Percentiles rank a stretch among this genome's conserved stretches.
These are phyloP conservation scores for Tarsius wallacei DNA, from an alignment of 2,797 vertebrate species.

Conservation along the genomic window DNA sequence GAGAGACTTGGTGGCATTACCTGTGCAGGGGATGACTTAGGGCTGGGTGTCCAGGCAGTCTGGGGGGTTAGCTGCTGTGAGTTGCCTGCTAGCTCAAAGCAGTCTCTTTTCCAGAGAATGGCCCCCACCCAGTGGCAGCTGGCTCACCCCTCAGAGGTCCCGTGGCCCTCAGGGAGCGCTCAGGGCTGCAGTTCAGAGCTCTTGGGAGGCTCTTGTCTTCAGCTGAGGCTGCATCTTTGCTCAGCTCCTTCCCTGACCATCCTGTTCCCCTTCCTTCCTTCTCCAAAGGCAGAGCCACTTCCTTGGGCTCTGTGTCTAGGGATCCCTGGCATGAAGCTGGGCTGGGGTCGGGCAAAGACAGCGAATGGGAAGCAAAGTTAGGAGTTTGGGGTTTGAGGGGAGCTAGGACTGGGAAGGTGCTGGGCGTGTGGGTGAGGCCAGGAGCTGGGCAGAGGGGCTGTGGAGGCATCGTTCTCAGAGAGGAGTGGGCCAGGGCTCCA, in stretches of 20 bases:
- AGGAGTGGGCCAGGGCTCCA: fast-evolving
- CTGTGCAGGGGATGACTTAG: no score
- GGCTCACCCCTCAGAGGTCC: not conserved
- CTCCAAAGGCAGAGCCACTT: no score
- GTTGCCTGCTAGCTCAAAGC: not conserved
- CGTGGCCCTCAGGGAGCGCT: not conserved
- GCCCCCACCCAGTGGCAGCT: no score
- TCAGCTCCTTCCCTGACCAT: no score
- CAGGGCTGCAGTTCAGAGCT: not conserved
- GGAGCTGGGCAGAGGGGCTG: no score
- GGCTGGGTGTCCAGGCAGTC: no score
- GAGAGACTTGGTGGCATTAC: not conserved
- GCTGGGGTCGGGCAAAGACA: not conserved
- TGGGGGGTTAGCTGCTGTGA: not conserved
- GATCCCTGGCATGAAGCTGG: not conserved
- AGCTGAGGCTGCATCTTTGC: not conserved
- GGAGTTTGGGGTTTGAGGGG: not conserved
- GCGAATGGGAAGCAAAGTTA: not conserved
- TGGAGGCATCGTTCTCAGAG: not conserved
- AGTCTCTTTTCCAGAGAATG: no score
- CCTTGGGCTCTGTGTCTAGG: not conserved
- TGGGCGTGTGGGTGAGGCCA: not conserved
- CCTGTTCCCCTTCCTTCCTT: not conserved
- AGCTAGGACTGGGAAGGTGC: not conserved
- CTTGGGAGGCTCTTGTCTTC: no score